These are phyloP conservation scores for Galeruca laticollis DNA, from an alignment of 2,888 invertebrate genomes.

Conservation along the genomic window DNA sequence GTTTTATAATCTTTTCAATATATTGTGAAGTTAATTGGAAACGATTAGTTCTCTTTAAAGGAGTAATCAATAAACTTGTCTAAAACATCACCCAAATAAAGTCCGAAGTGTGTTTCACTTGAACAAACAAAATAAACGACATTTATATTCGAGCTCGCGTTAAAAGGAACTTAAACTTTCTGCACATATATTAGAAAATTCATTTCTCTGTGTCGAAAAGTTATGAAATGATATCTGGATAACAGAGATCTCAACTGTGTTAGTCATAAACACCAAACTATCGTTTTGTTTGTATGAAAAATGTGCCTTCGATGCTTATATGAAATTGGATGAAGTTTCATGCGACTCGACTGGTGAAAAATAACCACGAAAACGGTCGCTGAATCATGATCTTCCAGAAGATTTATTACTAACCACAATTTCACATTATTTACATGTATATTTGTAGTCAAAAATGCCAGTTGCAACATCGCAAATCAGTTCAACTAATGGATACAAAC, in stretches of 20 bases:
- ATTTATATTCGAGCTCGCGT: background rate
- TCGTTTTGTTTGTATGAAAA: slow-evolving; percentile 28
- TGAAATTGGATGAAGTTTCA: slow-evolving; percentile 32
- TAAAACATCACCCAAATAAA: no score
- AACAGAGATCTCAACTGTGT: slow-evolving; percentile 30
- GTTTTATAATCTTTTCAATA: no score
- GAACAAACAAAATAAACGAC: background rate
- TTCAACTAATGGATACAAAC: no score
- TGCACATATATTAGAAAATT: slow-evolving; percentile 1
- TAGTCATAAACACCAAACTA: slow-evolving; percentile 32
- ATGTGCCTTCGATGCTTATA: slow-evolving; percentile 31
- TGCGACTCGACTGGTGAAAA: slow-evolving; percentile 20
- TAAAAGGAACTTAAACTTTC: slow-evolving; percentile 1
- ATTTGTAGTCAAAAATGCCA: no score
- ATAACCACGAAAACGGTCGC: slow-evolving; percentile 24
- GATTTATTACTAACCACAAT: slow-evolving; percentile 30
- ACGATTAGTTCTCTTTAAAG: no score
- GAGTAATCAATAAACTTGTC: no score
- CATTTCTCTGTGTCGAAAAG: slow-evolving; percentile 18
- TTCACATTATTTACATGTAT: slow-evolving; percentile 26
- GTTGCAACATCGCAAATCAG: no score
- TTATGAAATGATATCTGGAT: slow-evolving; percentile 21
- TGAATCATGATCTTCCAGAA: slow-evolving; percentile 26
- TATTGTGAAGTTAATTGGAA: no score
- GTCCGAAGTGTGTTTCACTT: no score